A percentile compares a stretch with the other conserved stretches of the same genome.
Evolutionary conservation across 1,140 invertebrate genomes (phyloP).

Genomic region (Acromyrmex charruanus): DNA sequence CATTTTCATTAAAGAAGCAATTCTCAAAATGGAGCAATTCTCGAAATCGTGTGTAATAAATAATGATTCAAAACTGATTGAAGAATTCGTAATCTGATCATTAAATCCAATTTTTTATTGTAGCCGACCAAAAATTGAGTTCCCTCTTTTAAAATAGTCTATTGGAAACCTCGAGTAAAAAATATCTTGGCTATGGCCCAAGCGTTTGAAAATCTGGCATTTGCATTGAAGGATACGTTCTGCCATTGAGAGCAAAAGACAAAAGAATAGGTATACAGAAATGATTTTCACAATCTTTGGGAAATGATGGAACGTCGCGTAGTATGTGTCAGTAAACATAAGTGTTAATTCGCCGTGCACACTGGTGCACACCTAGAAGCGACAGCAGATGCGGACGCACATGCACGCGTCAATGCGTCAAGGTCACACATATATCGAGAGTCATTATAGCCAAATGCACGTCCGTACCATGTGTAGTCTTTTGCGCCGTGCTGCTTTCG

Average conservation of each 20-base stretch:
- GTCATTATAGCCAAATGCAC: constrained; percentile 59
- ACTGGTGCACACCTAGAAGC: constrained; percentile 52
- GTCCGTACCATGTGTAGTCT: constrained; percentile 67
- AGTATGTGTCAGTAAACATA: constrained; percentile 19
- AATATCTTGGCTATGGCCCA: not conserved
- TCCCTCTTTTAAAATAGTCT: not conserved
- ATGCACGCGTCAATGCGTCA: constrained; percentile 59
- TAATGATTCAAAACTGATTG: not conserved
- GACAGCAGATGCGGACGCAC: constrained; percentile 47
- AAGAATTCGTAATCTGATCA: not conserved
- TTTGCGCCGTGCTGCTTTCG: constrained; percentile 58
- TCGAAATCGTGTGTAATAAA: not conserved
- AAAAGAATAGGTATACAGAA: constrained; percentile 38
- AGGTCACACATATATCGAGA: constrained; percentile 56
- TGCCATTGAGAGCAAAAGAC: not conserved
- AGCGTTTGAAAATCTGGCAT: not conserved
- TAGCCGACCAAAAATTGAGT: not conserved
- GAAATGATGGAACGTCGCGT: not conserved
- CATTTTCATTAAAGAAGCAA: not conserved
- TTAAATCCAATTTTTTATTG: not conserved
- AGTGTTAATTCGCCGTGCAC: constrained; percentile 40
- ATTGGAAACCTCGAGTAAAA: not conserved
- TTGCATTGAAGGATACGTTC: not conserved
- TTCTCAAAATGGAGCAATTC: not conserved
- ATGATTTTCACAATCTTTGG: constrained; percentile 40